These are phyloP conservation scores for Nasonovia ribisnigri DNA, from an alignment of 2,888 invertebrate genomes.

Conservation along the genomic window DNA sequence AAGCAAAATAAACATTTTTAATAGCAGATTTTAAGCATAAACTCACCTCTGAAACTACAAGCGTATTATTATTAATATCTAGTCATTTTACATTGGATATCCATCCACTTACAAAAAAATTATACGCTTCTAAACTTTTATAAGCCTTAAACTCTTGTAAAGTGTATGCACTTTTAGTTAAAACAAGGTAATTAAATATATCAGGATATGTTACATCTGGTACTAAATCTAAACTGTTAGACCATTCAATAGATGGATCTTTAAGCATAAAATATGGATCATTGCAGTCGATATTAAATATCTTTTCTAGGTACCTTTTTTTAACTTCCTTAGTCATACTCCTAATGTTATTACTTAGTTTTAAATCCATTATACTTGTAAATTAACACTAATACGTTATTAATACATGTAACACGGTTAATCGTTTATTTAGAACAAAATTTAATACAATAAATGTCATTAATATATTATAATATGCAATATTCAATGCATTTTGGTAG, in stretches of 20 bases:
- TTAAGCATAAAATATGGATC: slow-evolving; percentile 15
- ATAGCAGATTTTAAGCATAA: slow-evolving; percentile 10
- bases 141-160: no score
- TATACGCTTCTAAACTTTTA: not conserved
- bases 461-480: no score
- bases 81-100: no score
- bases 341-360: not conserved
- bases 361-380: not conserved
- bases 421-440: no score
- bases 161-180: not conserved
- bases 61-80: no score
- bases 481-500: no score
- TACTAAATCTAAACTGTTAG: not conserved
- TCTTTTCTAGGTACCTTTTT: not conserved
- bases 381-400: no score
- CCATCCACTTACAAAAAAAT: slow-evolving; percentile 1
- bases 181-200: slow-evolving; percentile 11
- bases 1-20: no score
- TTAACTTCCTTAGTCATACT: not conserved
- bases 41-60: not conserved
- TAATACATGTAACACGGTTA: no score
- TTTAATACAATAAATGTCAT: no score
- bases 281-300: not conserved
- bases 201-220: slow-evolving; percentile 18
- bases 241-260: not conserved